Base-by-base conservation (phyloP, 1,140 invertebrate species). In the Lepidurus apus region DNA sequence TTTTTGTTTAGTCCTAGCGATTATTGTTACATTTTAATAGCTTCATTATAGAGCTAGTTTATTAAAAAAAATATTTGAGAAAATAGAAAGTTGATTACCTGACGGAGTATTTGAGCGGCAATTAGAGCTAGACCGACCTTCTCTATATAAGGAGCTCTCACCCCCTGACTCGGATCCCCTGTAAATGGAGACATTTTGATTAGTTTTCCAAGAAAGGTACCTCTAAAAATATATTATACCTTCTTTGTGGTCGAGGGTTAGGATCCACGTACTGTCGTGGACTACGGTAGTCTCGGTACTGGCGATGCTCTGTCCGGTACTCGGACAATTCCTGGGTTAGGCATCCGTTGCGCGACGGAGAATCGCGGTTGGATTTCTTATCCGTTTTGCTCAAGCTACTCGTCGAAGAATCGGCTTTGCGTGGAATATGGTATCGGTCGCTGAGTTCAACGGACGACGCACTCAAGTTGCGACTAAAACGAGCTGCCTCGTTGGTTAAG, bases 261-360 rank as follows among this genome's bases (percentile, higher is more conserved):
- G 77, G 74, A n/a, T 77, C 43, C 42, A 45, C 44, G 75, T 79
- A 74, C 17, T 45, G 73, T 5, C 78, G 34, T 1, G 81, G 74
- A 73, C 82, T 81, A 26, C 87, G 84, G 78, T 87, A 89, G 79
- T 88, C 88, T 79, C 85, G 85, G 80, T 88, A 88, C 65, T 89
- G 87, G 78, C 87, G 81, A 17, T 84, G 83, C 75, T 84, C 84
- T 79, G 87, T 85, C 42, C 84, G 82, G 77, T 83, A 86, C 80
- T 87, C 87, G n/a, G 84, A 84, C 43, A 87, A 80, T 74, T 87
- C 84, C 80, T 87, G 84, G 13, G 82, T 83, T 76, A 65, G 9
- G n/a, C 17, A 65, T 65, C 17, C n/a, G n/a, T 65, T 65, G 17
- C 53, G 53, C 6, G 53, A 65, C 21, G 17, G 53, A 7, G 13